Percentiles rank a stretch among this genome's conserved stretches.
Evolutionary conservation across 2,797 vertebrate species (phyloP).

Genomic region (Gallinago nigripennis): DNA sequence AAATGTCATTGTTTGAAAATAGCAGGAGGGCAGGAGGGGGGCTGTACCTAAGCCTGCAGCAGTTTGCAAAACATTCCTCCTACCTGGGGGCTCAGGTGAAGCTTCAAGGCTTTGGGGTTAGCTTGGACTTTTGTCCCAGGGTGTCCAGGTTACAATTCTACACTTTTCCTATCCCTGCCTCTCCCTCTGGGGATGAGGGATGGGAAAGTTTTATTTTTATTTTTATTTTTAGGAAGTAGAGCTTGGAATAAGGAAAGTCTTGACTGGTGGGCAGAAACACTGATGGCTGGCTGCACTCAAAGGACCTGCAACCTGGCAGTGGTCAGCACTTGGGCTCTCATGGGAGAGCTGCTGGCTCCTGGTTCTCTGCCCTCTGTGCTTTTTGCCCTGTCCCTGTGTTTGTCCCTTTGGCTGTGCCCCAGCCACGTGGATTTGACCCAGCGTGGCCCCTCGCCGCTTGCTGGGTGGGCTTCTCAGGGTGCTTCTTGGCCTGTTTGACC

Average conservation of each 20-base stretch:
- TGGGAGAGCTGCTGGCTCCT: background rate
- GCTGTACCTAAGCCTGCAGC: background rate
- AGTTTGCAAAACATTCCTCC: background rate
- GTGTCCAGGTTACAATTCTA: background rate
- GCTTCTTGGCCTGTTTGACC: background rate
- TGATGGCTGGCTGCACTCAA: background rate
- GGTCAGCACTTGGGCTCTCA: background rate
- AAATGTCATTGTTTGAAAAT: slow-evolving; percentile 13
- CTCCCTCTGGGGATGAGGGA: background rate
- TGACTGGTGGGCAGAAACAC: background rate
- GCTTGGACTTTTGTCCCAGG: background rate
- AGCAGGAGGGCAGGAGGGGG: background rate
- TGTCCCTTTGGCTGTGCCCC: background rate
- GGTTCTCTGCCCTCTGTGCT: background rate
- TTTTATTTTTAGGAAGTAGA: background rate
- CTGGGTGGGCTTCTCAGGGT: background rate
- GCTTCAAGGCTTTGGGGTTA: background rate
- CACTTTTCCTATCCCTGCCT: background rate
- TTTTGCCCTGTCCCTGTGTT: background rate
- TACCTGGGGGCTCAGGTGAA: background rate
- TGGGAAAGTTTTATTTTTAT: background rate
- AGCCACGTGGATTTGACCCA: background rate
- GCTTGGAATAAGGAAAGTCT: background rate
- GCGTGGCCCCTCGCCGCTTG: rapidly evolving
- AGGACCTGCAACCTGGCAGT: background rate